Conservation (phyloP, 2,797 vertebrate species). For the Knipowitschia caucasica region DNA sequence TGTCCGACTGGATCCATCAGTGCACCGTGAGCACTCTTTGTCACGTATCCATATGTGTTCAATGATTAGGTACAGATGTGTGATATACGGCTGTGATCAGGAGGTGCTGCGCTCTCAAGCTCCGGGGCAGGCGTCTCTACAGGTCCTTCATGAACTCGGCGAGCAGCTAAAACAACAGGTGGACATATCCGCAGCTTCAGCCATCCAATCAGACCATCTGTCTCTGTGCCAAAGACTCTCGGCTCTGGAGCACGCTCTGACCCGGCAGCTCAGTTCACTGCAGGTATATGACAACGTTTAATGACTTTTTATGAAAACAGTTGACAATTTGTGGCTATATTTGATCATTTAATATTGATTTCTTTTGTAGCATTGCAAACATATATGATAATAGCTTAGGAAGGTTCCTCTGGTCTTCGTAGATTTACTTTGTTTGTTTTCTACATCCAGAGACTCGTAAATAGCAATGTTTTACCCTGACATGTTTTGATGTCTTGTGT, state of each 20-base stretch:
- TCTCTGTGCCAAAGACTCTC: constrained; percentile 82
- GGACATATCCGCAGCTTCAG: constrained; percentile 84
- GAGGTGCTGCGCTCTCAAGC: constrained; percentile 79
- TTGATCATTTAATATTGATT: no score
- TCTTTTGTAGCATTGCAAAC: no score
- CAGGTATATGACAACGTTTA: no score
- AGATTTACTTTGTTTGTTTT: no score
- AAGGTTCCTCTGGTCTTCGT: no score
- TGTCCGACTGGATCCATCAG: constrained; percentile 84
- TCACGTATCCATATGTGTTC: not conserved
- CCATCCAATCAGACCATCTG: constrained; percentile 86
- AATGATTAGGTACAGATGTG: not conserved
- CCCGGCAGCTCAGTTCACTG: constrained; percentile 80
- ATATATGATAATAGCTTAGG: no score
- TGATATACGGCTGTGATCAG: constrained; percentile 55
- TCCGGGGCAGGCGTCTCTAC: constrained; percentile 79
- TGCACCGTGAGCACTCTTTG: constrained; percentile 77
- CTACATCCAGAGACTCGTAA: no score
- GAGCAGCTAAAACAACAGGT: constrained; percentile 92
- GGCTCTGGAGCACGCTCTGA: constrained; percentile 82
- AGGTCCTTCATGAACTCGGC: constrained; percentile 85
- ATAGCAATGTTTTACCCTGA: no score
- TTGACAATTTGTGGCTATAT: no score
- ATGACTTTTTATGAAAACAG: no score
- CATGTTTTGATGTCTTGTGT: no score